phyloP scores from a whole-genome alignment of 2,797 vertebrate genomes.

The Sarcophilus harrisii region DNA sequence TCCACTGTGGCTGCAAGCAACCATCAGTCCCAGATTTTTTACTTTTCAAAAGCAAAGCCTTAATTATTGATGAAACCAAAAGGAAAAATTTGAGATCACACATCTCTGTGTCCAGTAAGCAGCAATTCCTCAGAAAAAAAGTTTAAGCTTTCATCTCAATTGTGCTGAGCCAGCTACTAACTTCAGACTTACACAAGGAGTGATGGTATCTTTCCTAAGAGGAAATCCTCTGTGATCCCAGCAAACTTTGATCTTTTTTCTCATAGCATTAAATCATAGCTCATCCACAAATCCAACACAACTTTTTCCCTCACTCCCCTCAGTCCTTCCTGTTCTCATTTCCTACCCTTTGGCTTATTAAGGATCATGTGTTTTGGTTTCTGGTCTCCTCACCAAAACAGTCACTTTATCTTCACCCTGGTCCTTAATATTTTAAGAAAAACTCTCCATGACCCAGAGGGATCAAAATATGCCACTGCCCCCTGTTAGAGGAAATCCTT shows the following conservation, averaged over 20 bases:
- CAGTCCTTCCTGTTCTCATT: constrained; percentile 23
- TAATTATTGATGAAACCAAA: constrained; percentile 48
- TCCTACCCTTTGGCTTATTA: constrained; percentile 13
- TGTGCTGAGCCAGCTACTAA: constrained; percentile 18
- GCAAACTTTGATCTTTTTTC: constrained; percentile 27
- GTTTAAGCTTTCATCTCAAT: constrained; percentile 45
- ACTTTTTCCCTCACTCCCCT: constrained; percentile 14
- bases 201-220: background rate
- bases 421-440: constrained; percentile 49
- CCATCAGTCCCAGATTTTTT: background rate
- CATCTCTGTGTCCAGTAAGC: constrained; percentile 53
- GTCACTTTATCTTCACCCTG: background rate
- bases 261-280: background rate
- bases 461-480: background rate
- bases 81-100: background rate
- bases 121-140: constrained; percentile 39
- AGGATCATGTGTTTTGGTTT: constrained; percentile 14
- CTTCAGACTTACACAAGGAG: constrained; percentile 26
- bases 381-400: constrained; percentile 32
- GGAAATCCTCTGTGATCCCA: constrained; percentile 35
- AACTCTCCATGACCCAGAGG: constrained; percentile 9
- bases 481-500: constrained; percentile 48
- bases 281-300: background rate
- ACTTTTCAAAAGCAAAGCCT: background rate
- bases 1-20: constrained; percentile 29